Base-by-base conservation (phyloP, 2,888 invertebrate genomes). In the Argyresthia albistria region DNA sequence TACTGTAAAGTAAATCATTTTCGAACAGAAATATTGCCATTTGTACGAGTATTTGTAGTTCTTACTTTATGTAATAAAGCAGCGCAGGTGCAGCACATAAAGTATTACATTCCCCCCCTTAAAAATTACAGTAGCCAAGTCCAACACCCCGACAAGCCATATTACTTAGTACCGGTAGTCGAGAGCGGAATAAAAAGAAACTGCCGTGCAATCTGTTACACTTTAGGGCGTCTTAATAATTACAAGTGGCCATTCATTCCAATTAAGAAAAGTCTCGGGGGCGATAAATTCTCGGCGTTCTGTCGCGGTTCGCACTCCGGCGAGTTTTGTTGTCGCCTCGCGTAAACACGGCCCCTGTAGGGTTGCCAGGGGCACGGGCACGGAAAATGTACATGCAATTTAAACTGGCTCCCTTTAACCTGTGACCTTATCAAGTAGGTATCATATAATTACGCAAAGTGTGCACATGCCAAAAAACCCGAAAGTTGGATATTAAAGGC, bases 231-330 rank as follows among this genome's bases (percentile, higher is more conserved):
- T 80, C 83, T 84, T 86, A 84, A 84, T 86, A 86, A 87, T 86
- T 86, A 83, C 84, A 86, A 86, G 86, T 87, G 83, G 83, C 86
- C 83, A 83, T 87, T 86, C 80, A 81, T 86, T 86, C 83, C 84
- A 86, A 87, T 87, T 87, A 87, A 84, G 84, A 83, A 81, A 82
- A 83, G 81, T 83, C 84, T 80, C 76, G 69, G 70, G 69, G 70
- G 80, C 82, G 76, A 84, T 87, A 87, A 87, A 87, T 83, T 80
- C 80, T 69, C 75, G 80, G 83, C 80, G 83, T 25, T 25, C 72
- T 79, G 83, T 78, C 80, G 76, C 74, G 69, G 66, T n/a, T 65
- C 57, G 65, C 69, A 65, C 52, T 66, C 68, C 70, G 50, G 66
- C 69, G 71, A 48, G 46, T 11, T 42, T 36, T 53, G 53, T 53